Base-by-base conservation (phyloP, 2,113 vertebrate species). In the Apus apus region DNA sequence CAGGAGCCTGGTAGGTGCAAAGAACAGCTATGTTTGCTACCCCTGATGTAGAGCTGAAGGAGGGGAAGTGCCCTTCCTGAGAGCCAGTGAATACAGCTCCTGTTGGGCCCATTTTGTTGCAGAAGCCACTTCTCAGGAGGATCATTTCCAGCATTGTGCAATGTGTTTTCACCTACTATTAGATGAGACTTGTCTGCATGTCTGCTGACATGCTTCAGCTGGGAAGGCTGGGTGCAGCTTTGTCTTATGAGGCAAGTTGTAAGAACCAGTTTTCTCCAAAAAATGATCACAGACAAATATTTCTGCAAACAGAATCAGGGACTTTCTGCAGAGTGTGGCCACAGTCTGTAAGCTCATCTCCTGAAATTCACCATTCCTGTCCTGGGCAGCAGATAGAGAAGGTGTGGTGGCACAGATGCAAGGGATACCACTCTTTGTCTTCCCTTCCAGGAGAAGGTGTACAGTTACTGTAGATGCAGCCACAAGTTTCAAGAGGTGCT, bases 81-180 rank as follows among this genome's bases (percentile, higher is more conserved):
- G 77, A 18, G 25, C 9, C 38, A 53, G 13, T 9, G 30, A 40
- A 38, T 36, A 62, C 14, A 51, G 6, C 30, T 22, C 26, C 3
- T 1, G 4, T 54, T 68, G 8, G 53, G 30, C 16, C 45, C 62
- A 17, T 22, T 7, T 50, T 53, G 23, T 40, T 86, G 11, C 10
- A 70, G 58, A 65, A 89, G 19, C 5, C 2, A 17, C 66, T 67
- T 53, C 86, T 74, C 48, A 22, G 38, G 56, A 15, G 53, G 76
- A 9, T 22, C 32, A 56, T 64, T 50, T 11, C 4, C 45, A 15
- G 17, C 3, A 9, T 95, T 96, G 73, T 89, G 91, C 80, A 95
- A 97, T 6, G 15, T 96, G 89, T 94, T 94, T 94, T 81, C 92
- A 78, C 29, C 68, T 60, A 15, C 12, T 62, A 2, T 46, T 50